Evolutionary conservation across 2,888 invertebrate genomes (phyloP).

Genomic region (Philopedon plagiatum): DNA sequence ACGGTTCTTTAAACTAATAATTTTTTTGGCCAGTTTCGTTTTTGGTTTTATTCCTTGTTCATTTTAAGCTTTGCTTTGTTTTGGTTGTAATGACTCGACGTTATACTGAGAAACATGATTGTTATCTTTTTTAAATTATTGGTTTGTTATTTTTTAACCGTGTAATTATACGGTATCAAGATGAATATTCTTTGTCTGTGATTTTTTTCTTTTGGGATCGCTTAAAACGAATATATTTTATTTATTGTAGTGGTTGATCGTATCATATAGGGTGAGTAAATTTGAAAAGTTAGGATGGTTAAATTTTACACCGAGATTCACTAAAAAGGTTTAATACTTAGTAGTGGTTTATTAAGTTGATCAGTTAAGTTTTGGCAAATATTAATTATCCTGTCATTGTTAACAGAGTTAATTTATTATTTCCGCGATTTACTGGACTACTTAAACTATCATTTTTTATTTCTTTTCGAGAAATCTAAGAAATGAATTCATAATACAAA

Average conservation of each 20-base stretch:
- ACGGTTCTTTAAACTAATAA: background rate
- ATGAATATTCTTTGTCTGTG: constrained; percentile 18
- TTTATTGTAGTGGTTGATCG: constrained; percentile 1
- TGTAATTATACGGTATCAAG: constrained; percentile 22
- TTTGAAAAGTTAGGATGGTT: background rate
- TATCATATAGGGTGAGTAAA: background rate
- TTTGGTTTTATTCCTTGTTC: background rate
- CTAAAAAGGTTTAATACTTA: too few species aligned
- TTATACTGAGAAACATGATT: constrained; percentile 15
- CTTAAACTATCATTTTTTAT: too few species aligned
- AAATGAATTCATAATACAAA: too few species aligned
- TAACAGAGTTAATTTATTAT: too few species aligned
- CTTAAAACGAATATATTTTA: constrained; percentile 6
- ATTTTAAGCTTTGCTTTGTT: constrained; percentile 5
- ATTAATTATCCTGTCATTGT: too few species aligned
- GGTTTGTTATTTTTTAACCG: constrained; percentile 21
- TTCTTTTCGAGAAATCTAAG: too few species aligned
- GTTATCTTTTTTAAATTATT: constrained; percentile 23
- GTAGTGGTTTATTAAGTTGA: too few species aligned
- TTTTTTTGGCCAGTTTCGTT: background rate
- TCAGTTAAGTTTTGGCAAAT: too few species aligned
- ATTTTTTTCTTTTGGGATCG: constrained; percentile 5
- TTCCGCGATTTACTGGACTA: too few species aligned
- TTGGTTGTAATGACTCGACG: constrained; percentile 15
- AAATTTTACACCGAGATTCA: too few species aligned